Conservation (phyloP, 2,113 vertebrate species). For the Carollia perspicillata region DNA sequence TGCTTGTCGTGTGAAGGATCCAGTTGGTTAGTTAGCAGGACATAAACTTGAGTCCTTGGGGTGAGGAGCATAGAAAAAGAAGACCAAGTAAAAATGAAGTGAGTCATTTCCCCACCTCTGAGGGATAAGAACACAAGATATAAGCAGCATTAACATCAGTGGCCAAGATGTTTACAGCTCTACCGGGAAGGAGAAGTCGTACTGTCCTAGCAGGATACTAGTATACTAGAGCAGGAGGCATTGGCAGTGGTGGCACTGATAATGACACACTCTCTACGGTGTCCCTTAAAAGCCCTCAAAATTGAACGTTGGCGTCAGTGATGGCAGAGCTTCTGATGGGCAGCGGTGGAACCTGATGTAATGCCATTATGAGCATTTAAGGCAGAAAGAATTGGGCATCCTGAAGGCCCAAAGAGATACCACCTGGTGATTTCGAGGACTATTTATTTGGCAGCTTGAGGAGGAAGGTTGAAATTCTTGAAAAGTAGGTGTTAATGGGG, state of each 20-base stretch:
- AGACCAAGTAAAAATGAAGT: neutral
- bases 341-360: neutral
- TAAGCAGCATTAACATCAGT: neutral
- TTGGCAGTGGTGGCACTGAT: neutral
- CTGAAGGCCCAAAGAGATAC: neutral
- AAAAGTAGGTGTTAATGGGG: neutral
- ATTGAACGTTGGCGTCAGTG: fast-evolving
- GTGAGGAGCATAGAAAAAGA: neutral
- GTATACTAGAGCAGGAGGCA: fast-evolving
- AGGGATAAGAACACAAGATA: neutral
- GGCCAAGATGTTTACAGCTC: neutral
- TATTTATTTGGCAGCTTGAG: neutral
- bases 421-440: neutral
- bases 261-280: neutral
- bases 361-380: neutral
- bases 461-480: neutral
- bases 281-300: neutral
- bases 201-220: neutral
- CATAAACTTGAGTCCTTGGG: neutral
- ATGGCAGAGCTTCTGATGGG: neutral
- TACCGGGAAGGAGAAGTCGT: neutral
- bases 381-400: neutral
- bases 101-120: neutral
- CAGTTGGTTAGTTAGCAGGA: neutral
- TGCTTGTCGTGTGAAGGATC: neutral